Base-by-base conservation (phyloP, 2,797 vertebrate species). In the Pangasius sanitwongsei region DNA sequence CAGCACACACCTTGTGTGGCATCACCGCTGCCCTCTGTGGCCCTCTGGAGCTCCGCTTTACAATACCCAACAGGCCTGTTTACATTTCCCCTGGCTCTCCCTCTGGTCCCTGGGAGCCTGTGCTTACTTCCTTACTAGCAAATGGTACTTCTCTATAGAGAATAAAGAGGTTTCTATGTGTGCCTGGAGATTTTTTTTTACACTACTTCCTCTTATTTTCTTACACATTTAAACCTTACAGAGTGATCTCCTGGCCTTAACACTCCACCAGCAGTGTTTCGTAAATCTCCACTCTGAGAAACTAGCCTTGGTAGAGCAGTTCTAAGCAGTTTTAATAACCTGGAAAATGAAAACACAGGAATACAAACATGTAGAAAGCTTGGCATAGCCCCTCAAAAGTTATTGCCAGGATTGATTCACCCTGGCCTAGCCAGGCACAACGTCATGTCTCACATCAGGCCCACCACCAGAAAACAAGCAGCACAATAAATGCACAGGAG, bases 81-180 rank as follows among this genome's bases (percentile, higher is more conserved):
- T 82, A 23, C 81, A 86, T 85, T 84, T 91, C 90, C 91, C 85
- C 41, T 87, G 80, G 85, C 87, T 93, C 90, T 89, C 92, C 86
- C 25, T 89, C 61, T 55, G 80, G 50, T 86, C 87, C 87, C 86
- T 88, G 88, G 85, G 90, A 83, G 67, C 69, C 83, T 70, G 69
- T 20, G 72, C 86, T 78, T 88, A 87, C 80, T 86, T 48, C 61
- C 87, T 65, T 82, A 78, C 72, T 67, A 87, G 70, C 75, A 67
- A 74, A 55, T 70, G 53, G 63, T 77, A 41, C 83, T 72, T 61
- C 57, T n/a, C 59, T 84, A 31, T 31, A 84, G 41, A 67, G 61
- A 50, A 84, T 67, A 48, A 28, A 67, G 16, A 48, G 59, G 25
- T 67, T 84, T 84, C 44, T 50, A 11, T 55, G 23, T 18, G 59